These are phyloP conservation scores for Dipus sagitta DNA, from an alignment of 2,797 vertebrate genomes.

Conservation along the genomic window DNA sequence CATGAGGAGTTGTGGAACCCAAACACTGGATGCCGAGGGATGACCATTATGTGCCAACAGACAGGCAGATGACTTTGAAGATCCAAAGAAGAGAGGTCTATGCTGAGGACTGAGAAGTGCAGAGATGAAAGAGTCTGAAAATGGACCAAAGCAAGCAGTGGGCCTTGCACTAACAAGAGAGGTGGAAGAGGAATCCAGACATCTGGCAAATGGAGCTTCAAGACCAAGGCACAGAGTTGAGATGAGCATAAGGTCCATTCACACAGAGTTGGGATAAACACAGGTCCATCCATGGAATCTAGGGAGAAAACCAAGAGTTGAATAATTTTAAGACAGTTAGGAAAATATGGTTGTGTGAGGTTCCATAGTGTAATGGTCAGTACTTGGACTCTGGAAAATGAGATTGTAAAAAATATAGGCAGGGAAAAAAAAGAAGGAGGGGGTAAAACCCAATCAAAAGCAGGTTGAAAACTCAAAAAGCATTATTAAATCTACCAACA, in stretches of 20 bases:
- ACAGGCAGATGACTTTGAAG: not conserved
- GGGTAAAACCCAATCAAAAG: not conserved
- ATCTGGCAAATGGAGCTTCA: not conserved
- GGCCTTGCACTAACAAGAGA: not conserved
- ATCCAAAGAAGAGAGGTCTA: not conserved
- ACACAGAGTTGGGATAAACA: not conserved
- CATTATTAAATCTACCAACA: slow-evolving; percentile 13
- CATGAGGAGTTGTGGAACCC: no score
- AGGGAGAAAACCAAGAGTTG: not conserved
- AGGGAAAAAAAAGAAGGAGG: not conserved
- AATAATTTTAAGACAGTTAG: not conserved
- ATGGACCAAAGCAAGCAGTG: not conserved
- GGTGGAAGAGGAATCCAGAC: not conserved
- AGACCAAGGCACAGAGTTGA: not conserved
- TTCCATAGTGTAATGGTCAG: no score
- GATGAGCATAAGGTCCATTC: not conserved
- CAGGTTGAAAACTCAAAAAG: not conserved
- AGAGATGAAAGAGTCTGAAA: not conserved
- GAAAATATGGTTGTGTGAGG: no score
- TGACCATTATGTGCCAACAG: no score
- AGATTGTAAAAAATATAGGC: not conserved
- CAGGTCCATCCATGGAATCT: not conserved
- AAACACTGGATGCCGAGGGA: not conserved
- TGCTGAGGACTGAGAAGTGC: not conserved
- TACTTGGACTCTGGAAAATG: not conserved